A percentile compares a stretch with the other conserved stretches of the same genome.
Conservation (phyloP, 1,140 invertebrate species). For the Saccostrea echinata region DNA sequence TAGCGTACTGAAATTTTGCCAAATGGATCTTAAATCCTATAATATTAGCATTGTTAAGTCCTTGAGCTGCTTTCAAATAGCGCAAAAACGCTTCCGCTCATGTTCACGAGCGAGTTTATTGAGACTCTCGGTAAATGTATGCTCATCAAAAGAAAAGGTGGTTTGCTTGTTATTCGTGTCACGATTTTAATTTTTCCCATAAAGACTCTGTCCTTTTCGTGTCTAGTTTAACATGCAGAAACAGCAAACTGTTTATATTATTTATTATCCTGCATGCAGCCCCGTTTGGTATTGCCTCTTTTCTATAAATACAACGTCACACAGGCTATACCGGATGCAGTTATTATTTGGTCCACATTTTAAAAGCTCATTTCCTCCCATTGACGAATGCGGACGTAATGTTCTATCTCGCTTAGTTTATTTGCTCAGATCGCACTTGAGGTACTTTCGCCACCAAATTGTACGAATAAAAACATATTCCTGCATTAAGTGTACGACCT, state of each 20-base stretch:
- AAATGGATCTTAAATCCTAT: not conserved
- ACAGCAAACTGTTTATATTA: not conserved
- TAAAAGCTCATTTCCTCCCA: not conserved
- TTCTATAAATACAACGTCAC: not conserved
- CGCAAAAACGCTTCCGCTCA: not conserved
- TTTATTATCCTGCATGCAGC: not conserved
- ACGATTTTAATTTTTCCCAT: not conserved
- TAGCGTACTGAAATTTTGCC: not conserved
- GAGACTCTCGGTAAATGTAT: not conserved
- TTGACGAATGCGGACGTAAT: not conserved
- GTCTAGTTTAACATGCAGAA: not conserved
- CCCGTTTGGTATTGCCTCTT: not conserved
- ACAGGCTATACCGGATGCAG: not conserved
- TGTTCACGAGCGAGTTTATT: not conserved
- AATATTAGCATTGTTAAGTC: constrained; percentile 35
- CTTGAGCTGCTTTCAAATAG: not conserved
- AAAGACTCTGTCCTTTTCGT: not conserved
- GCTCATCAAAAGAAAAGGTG: not conserved
- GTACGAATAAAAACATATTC: not conserved
- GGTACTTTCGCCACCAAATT: not conserved
- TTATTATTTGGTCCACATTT: constrained; percentile 21
- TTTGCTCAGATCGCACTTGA: constrained; percentile 4
- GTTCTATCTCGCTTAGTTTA: not conserved
- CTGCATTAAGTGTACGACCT: not conserved
- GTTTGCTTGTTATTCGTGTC: not conserved